Percentiles rank a stretch among this genome's conserved stretches.
Evolutionary conservation across 2,888 invertebrate species (phyloP).

Genomic region (Callimorpha dominula): DNA sequence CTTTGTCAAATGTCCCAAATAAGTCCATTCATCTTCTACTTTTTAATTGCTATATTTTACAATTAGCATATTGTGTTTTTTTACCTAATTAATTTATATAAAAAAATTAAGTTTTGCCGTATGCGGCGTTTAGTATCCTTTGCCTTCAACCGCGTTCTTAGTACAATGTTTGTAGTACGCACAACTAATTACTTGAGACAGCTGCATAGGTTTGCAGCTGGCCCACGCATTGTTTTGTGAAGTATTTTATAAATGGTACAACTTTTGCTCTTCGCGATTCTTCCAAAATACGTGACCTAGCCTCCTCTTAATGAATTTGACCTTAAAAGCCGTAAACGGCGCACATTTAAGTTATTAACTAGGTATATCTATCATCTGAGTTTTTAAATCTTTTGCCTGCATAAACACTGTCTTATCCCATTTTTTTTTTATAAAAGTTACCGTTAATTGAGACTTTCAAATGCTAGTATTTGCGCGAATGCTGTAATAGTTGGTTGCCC

Average conservation of each 20-base stretch:
- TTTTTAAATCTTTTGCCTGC: no score
- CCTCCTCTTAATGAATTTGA: background rate
- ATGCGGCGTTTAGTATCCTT: background rate
- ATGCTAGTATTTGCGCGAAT: no score
- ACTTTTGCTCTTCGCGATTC: background rate
- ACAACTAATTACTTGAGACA: background rate
- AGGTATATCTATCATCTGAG: no score
- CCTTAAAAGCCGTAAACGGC: background rate
- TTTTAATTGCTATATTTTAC: background rate
- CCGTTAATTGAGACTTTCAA: no score
- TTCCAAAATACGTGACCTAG: background rate
- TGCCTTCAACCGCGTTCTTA: background rate
- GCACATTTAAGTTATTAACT: no score
- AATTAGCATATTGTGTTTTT: background rate
- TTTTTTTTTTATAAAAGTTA: no score
- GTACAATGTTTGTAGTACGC: background rate
- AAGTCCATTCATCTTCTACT: background rate
- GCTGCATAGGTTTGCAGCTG: conserved; percentile 2
- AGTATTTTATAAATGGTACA: background rate
- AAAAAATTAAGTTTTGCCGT: background rate
- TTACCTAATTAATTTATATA: background rate
- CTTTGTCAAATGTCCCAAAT: background rate
- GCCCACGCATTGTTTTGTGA: background rate
- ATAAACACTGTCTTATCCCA: no score
- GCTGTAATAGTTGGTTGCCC: no score